phyloP scores from a whole-genome alignment of 2,113 vertebrate species.

The Pterophyllum scalare region DNA sequence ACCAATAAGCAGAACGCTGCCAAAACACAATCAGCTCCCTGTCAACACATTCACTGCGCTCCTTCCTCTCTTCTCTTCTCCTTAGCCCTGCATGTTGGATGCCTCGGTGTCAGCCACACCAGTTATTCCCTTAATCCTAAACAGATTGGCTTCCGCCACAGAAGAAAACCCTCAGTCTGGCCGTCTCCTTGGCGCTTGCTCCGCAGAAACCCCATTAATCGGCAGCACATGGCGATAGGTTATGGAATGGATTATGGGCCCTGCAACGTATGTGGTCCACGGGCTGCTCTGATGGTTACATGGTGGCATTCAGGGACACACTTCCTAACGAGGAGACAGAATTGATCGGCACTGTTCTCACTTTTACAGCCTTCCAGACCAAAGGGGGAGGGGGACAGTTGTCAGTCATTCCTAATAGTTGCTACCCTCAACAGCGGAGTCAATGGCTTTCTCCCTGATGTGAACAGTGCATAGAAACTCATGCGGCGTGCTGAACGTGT shows the following conservation, averaged over 20 bases:
- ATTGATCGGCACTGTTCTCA: slow-evolving; percentile 75
- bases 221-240: slow-evolving; percentile 81
- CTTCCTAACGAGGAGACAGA: slow-evolving; percentile 65
- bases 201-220: slow-evolving; percentile 80
- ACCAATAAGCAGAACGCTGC: slow-evolving; percentile 46
- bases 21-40: slow-evolving; percentile 71
- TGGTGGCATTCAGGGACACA: slow-evolving; percentile 74
- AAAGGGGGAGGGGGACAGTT: slow-evolving; percentile 69
- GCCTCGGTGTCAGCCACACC: slow-evolving; percentile 78
- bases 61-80: slow-evolving; percentile 47
- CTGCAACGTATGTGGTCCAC: slow-evolving; percentile 81
- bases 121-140: slow-evolving; percentile 83
- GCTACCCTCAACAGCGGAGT: slow-evolving; percentile 71
- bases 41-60: slow-evolving; percentile 55
- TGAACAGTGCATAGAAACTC: slow-evolving; percentile 71
- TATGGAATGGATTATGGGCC: slow-evolving; percentile 81
- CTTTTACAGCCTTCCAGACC: slow-evolving; percentile 64
- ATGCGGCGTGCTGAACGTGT: slow-evolving; percentile 74
- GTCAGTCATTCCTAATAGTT: slow-evolving; percentile 71
- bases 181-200: slow-evolving; percentile 76
- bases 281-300: slow-evolving; percentile 48
- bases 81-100: slow-evolving; percentile 68
- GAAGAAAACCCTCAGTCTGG: slow-evolving; percentile 80
- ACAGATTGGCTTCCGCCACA: slow-evolving; percentile 82
- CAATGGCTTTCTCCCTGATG: slow-evolving; percentile 73